phyloP scores from a whole-genome alignment of 2,888 invertebrate genomes.

The Hybos culiciformis region DNA sequence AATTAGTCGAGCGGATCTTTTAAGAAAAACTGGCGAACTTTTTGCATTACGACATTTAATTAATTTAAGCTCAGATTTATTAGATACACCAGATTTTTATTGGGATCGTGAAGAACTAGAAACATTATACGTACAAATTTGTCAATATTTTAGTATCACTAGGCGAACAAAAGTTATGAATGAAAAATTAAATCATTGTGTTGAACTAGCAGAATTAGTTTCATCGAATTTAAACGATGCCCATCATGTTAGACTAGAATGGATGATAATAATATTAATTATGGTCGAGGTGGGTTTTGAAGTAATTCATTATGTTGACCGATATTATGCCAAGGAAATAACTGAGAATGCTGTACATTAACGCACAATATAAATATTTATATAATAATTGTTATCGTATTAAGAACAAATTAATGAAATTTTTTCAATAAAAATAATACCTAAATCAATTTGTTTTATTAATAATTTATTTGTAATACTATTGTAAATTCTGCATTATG shows the following conservation, averaged over 20 bases:
- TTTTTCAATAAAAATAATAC: no score
- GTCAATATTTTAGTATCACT: conserved; percentile 69
- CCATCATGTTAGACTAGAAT: conserved; percentile 86
- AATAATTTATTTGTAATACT: no score
- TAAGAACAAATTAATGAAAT: no score
- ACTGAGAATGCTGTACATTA: no score
- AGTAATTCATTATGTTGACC: conserved; percentile 58
- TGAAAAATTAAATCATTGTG: conserved; percentile 88
- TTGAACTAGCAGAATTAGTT: conserved; percentile 78
- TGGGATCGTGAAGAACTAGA: conserved; percentile 93
- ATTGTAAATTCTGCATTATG: no score
- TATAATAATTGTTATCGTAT: no score
- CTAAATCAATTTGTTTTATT: no score
- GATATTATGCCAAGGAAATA: conserved; percentile 35
- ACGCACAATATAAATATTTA: no score
- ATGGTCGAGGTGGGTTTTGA: conserved; percentile 89
- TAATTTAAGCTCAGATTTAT: conserved; percentile 83
- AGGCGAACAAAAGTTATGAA: conserved; percentile 89
- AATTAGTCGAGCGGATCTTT: conserved; percentile 43
- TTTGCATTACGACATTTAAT: conserved; percentile 79
- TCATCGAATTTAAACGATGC: conserved; percentile 81
- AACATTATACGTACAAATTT: conserved; percentile 65
- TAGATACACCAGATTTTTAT: conserved; percentile 95
- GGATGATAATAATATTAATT: conserved; percentile 95
- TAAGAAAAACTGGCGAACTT: conserved; percentile 72